phyloP scores from a whole-genome alignment of 2,113 vertebrate genomes.

The Pituophis catenifer region DNA sequence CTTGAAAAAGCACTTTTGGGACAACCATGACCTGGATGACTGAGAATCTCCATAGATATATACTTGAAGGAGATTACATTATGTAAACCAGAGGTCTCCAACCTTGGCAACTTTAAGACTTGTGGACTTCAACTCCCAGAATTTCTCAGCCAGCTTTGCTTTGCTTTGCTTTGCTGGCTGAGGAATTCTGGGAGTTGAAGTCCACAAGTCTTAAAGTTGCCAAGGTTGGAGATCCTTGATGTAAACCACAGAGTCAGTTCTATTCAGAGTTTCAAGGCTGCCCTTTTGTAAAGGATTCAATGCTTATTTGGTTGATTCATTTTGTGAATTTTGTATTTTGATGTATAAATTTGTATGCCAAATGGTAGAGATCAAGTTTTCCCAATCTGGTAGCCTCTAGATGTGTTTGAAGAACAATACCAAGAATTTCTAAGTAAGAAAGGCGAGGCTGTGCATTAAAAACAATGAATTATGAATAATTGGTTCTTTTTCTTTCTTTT shows the following conservation, averaged over 20 bases:
- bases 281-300: background rate
- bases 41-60: background rate
- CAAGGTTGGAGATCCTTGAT: background rate
- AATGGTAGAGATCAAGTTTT: background rate
- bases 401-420: background rate
- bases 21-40: too few relatives aligned
- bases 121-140: too few relatives aligned
- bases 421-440: background rate
- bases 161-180: too few relatives aligned
- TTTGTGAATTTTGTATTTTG: constrained; percentile 6
- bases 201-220: too few relatives aligned
- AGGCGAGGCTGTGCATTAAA: background rate
- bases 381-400: background rate
- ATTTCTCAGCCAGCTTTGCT: too few relatives aligned
- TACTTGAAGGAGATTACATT: background rate
- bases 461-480: constrained; percentile 29
- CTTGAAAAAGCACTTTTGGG: too few relatives aligned
- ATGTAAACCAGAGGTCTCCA: background rate
- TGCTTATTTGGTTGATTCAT: constrained; percentile 18
- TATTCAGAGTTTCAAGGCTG: background rate
- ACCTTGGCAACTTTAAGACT: too few relatives aligned
- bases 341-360: background rate
- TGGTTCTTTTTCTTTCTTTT: constrained; percentile 32
- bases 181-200: too few relatives aligned
- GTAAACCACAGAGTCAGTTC: background rate